These are phyloP conservation scores for Anastrepha ludens DNA, from an alignment of 1,140 invertebrate genomes.

Conservation along the genomic window DNA sequence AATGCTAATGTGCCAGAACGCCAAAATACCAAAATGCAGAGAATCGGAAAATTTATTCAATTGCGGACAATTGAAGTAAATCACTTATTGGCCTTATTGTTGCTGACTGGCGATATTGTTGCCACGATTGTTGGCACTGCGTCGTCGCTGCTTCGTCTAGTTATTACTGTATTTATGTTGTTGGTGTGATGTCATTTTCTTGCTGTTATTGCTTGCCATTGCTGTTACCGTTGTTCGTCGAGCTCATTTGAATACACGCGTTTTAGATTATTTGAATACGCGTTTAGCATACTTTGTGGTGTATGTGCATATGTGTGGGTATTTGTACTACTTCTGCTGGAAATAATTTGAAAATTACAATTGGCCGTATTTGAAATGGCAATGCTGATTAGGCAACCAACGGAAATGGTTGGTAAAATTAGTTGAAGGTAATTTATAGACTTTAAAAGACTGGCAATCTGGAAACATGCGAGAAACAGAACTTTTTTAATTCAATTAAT, in stretches of 20 bases:
- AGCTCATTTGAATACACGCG: conserved; percentile 43
- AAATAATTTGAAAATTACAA: conserved; percentile 38
- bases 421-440: too few species aligned
- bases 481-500: too few species aligned
- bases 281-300: not conserved
- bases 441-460: too few species aligned
- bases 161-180: not conserved
- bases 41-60: conserved; percentile 73
- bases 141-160: not conserved
- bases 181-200: conserved; percentile 44
- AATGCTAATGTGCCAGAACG: conserved; percentile 40
- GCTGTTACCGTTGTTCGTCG: not conserved
- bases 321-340: conserved; percentile 5
- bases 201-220: conserved; percentile 47
- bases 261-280: conserved; percentile 49
- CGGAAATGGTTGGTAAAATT: too few species aligned
- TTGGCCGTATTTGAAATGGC: not conserved
- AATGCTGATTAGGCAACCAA: not conserved
- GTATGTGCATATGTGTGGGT: not conserved
- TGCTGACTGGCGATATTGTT: conserved; percentile 42
- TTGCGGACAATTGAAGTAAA: conserved; percentile 72
- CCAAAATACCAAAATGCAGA: conserved; percentile 8
- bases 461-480: too few species aligned
- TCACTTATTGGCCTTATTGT: conserved; percentile 67
- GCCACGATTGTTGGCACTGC: not conserved